phyloP scores from a whole-genome alignment of 30 jellyfish, hydroid and myxozoan species.

The Aurelia aurita complex sp. Pacific region DNA sequence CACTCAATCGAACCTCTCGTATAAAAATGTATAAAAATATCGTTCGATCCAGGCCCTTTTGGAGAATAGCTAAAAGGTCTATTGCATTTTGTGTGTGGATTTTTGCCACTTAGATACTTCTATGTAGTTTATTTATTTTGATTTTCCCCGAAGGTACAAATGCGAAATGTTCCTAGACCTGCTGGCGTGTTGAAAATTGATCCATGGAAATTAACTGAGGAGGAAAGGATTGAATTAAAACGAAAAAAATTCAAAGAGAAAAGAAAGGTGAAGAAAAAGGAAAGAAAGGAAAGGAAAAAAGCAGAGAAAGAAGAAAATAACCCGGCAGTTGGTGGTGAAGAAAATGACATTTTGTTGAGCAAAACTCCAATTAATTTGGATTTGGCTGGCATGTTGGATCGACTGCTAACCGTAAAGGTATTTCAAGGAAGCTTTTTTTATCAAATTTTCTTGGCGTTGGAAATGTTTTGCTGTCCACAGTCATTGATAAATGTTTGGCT shows the following conservation, averaged over 20 bases:
- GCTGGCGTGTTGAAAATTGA: slow-evolving; percentile 1
- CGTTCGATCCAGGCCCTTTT: too few species aligned
- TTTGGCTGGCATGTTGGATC: slow-evolving; percentile 61
- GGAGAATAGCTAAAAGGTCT: too few species aligned
- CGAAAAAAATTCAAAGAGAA: slow-evolving; percentile 56
- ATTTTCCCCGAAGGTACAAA: too few species aligned
- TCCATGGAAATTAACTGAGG: slow-evolving; percentile 21
- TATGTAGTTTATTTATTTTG: too few species aligned
- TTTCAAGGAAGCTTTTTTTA: too few species aligned
- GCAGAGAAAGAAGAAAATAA: slow-evolving; percentile 26
- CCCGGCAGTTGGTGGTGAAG: not conserved
- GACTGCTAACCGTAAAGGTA: slow-evolving; percentile 25
- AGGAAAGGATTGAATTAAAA: slow-evolving; percentile 37
- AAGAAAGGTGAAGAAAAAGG: slow-evolving; percentile 54
- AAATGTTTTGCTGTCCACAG: too few species aligned
- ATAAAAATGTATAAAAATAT: too few species aligned
- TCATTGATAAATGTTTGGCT: too few species aligned
- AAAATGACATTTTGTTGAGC: not conserved
- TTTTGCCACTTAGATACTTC: too few species aligned
- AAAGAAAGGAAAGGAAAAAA: slow-evolving; percentile 35
- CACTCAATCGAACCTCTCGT: too few species aligned
- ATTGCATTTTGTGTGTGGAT: too few species aligned
- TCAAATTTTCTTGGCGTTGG: too few species aligned
- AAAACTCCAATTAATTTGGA: slow-evolving; percentile 45
- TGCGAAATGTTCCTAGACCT: not conserved